These are phyloP conservation scores for Tethya wilhelma DNA, from an alignment of 37 sponge, comb jelly and placozoan genomes.

Conservation along the genomic window DNA sequence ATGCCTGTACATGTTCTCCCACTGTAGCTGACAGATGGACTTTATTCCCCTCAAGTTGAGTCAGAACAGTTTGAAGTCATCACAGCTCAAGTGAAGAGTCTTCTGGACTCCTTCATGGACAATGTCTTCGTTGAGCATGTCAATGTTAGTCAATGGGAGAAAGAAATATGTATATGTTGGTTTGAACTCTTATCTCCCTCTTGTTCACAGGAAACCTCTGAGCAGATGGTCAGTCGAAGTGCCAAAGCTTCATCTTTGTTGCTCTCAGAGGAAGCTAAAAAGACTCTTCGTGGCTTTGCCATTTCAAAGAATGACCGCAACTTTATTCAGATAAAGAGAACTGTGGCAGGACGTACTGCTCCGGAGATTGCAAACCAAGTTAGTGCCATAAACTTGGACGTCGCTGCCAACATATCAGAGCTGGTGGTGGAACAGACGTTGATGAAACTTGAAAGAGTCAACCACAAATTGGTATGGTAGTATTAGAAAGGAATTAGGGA, in stretches of 20 bases:
- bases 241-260: constrained; percentile 42
- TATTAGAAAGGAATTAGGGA: neutral
- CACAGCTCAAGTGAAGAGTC: constrained; percentile 15
- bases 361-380: constrained; percentile 68
- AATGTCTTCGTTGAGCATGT: constrained; percentile 49
- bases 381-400: constrained; percentile 42
- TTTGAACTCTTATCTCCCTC: no score
- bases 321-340: constrained; percentile 47
- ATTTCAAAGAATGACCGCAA: constrained; percentile 13
- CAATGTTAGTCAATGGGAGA: constrained; percentile 41
- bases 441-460: constrained; percentile 30
- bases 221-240: constrained; percentile 67
- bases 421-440: constrained; percentile 43
- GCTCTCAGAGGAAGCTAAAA: constrained; percentile 18
- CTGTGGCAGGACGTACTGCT: constrained; percentile 38
- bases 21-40: constrained; percentile 50
- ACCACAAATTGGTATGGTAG: constrained; percentile 36
- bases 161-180: no score
- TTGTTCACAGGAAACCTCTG: constrained; percentile 65
- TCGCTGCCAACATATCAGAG: constrained; percentile 54
- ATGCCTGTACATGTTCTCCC: neutral
- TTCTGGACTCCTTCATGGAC: constrained; percentile 36
- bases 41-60: constrained; percentile 73
- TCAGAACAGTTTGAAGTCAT: constrained; percentile 64
- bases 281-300: constrained; percentile 28